phyloP scores from a whole-genome alignment of 2,113 vertebrate species.

The Aptenodytes patagonicus region DNA sequence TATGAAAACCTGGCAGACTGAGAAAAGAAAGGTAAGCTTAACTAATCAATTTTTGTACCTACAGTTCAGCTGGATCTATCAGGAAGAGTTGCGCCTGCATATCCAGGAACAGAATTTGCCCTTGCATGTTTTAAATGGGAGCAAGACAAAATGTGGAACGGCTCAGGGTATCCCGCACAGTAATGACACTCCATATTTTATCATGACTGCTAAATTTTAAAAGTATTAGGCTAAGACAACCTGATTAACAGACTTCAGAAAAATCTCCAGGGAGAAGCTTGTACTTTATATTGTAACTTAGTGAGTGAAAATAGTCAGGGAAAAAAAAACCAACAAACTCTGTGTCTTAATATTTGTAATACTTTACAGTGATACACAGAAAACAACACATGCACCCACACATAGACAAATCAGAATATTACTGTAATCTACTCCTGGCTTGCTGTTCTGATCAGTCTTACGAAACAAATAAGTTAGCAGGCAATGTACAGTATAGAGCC shows the following conservation, averaged over 20 bases:
- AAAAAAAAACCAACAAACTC: accelerated
- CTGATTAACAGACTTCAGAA: not conserved
- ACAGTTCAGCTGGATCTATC: not conserved
- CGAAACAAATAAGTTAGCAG: conserved; percentile 44
- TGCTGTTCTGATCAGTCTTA: not conserved
- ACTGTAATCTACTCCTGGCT: not conserved
- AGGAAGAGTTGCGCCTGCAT: not conserved
- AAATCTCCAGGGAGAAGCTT: not conserved
- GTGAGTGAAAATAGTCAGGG: not conserved
- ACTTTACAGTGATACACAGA: not conserved
- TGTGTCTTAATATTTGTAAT: not conserved
- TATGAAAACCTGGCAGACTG: not conserved
- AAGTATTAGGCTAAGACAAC: not conserved
- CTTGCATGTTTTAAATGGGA: not conserved
- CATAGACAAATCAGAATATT: not conserved
- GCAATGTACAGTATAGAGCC: conserved; percentile 8
- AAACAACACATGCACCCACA: not conserved
- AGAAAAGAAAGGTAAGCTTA: not conserved
- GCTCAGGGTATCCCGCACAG: not conserved
- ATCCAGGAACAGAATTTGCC: not conserved
- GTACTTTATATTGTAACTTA: not conserved
- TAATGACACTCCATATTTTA: not conserved
- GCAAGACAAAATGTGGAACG: not conserved
- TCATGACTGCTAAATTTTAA: not conserved
- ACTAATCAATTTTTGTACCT: not conserved